Evolutionary conservation across 2,113 vertebrate genomes (phyloP), one percentile per base, ranked within the genome.

Genomic region (Panurus biarmicus): DNA sequence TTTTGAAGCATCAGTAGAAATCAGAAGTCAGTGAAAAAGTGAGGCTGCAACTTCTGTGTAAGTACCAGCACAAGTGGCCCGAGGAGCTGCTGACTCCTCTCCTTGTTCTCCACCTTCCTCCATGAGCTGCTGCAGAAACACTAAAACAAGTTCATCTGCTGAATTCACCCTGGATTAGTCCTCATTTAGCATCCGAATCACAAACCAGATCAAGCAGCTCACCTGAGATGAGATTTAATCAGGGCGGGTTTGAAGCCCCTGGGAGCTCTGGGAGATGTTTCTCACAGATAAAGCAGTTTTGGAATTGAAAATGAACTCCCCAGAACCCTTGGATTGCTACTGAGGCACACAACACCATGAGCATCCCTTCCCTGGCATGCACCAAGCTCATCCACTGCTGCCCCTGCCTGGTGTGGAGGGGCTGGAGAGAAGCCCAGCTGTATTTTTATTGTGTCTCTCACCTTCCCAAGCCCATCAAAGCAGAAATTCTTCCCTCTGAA

Each of bases 331-430:
- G 71, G 28, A 42, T 20, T 35, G 40, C 11, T 38, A 7, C 31
- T 13, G 54, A 80, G 38, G 14, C 53, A 40, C 16, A 45, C 5
- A 36, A 44, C 69, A 45, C 4, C 1, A 47, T 0, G 36, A 91
- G 48, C 14, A 35, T 16, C 40, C 65, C 57, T 75, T 24, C 31
- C n/a, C 60, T 28, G 51, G 54, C 35, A 16, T 1, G 21, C 42
- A 62, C 24, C 26, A 50, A 78, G 50, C n/a, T 45, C 75, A 66
- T 31, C 42, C 67, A 24, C 2, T 8, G 45, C 70, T 72, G 66
- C n/a, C 33, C 31, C 64, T 35, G 36, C 22, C 44, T 2, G 3
- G 29, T 0, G 0, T 11, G 40, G 42, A 38, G 29, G 16, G 67
- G 54, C 9, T 3, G 1, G 28, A 73, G 47, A 53, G 29, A 33